Conservation (phyloP, 2,113 vertebrate genomes). For the Phoenicopterus ruber region DNA sequence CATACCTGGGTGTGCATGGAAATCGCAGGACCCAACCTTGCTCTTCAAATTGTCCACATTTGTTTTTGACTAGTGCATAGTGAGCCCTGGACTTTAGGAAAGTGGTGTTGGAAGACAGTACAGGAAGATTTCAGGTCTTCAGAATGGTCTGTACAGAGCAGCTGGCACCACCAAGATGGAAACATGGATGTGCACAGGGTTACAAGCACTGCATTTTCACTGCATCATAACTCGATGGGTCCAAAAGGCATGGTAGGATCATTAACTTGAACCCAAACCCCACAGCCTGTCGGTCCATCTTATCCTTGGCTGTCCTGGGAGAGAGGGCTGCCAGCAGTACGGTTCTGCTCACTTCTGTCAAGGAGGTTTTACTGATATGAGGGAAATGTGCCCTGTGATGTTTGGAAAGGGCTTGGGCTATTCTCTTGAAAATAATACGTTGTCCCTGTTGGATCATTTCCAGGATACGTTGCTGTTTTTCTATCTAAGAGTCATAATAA, state of each 20-base stretch:
- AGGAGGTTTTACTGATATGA: not conserved
- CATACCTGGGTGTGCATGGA: not conserved
- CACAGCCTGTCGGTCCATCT: not conserved
- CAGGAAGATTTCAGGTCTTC: not conserved
- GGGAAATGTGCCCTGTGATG: not conserved
- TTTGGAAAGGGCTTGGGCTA: not conserved
- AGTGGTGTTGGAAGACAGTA: not conserved
- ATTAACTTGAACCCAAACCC: not conserved
- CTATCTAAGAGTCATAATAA: not conserved
- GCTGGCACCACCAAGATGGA: not conserved
- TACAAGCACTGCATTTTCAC: not conserved
- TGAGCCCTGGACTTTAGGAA: not conserved
- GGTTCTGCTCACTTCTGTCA: not conserved
- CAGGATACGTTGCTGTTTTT: not conserved
- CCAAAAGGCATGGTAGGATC: not conserved
- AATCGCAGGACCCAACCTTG: not conserved
- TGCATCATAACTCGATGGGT: not conserved
- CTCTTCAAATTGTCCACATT: not conserved
- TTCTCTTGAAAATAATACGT: not conserved
- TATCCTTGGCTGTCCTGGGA: not conserved
- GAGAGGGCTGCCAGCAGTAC: not conserved
- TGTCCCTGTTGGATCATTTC: not conserved
- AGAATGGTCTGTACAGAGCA: not conserved
- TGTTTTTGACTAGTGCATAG: not conserved
- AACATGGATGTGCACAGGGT: not conserved